Base-by-base conservation (phyloP, 2,797 vertebrate genomes). In the Tamandua tetradactyla region DNA sequence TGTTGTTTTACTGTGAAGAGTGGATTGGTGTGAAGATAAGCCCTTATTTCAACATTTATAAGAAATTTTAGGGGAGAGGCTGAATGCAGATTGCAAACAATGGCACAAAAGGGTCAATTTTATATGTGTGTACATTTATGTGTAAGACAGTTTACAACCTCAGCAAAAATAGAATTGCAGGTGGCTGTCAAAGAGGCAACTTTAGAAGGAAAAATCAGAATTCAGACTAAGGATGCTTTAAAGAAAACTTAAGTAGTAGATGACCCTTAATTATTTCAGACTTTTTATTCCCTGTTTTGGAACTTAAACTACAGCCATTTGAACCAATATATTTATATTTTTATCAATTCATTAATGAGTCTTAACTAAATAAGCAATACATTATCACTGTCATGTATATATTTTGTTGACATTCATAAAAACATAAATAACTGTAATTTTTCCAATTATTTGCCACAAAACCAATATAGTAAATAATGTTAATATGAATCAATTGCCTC, bases 171-270 rank as follows among this genome's bases (percentile, higher is more conserved):
- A 86, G 8, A 37, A 71, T 22, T 91, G 22, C 27, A 68, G 32
- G 25, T 66, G 55, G 12, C 57, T 96, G 88, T 95, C 78, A 89
- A 82, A 75, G 27, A 64, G 8, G 20, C 15, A 86, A 42, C 25
- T n/a, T 89, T 86, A 89, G 35, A 75, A 69, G 94, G 30, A 72
- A 18, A 94, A 95, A 91, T 64, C n/a, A 80, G 75, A 90, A 37
- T 88, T 93, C 66, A 49, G 74, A 32, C 35, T 35, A 69, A 64
- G 47, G 15, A 96, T 66, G 57, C 7, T 25, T 25, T 49, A 62
- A 91, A 68, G 25, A 27, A 23, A 1, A 7, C 71, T 47, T 83
- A 89, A 93, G 93, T 95, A 83, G 3, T 62, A 9, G 7, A 0
- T 9, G 3, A 66, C 0, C 76, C 91, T 72, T 89, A 20, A 93